A percentile compares a stretch with the other conserved stretches of the same genome.
phyloP scores from a whole-genome alignment of 2,113 vertebrate species.

The Arizona elegans region DNA sequence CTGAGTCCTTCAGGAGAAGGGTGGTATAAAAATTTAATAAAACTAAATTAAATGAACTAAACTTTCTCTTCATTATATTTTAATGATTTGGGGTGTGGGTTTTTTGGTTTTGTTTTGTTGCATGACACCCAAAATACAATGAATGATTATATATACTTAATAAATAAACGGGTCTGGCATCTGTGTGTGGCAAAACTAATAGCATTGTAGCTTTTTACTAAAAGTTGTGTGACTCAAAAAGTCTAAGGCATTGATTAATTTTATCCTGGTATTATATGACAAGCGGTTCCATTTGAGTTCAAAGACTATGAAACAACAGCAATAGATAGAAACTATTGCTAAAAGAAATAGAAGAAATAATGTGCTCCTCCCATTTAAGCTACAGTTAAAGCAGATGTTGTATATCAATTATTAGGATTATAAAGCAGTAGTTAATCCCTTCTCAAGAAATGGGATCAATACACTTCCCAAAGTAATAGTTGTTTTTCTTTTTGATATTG shows the following conservation, averaged over 20 bases:
- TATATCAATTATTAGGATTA: conserved; percentile 45
- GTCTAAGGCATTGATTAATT: background rate
- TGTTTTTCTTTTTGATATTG: rapidly evolving
- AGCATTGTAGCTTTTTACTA: background rate
- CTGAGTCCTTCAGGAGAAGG: too few relatives aligned
- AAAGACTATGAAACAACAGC: conserved; percentile 14
- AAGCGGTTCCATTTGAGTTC: background rate
- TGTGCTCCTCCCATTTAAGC: background rate
- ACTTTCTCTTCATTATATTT: background rate
- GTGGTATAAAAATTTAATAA: too few relatives aligned
- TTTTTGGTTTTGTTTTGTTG: background rate
- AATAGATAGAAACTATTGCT: conserved; percentile 27
- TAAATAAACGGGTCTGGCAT: too few relatives aligned
- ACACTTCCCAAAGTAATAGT: conserved; percentile 11
- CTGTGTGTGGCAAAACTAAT: too few relatives aligned
- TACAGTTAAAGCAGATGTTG: conserved; percentile 43
- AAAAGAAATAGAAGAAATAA: too few relatives aligned
- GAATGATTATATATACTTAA: background rate
- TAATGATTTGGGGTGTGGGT: background rate
- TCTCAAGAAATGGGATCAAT: conserved; percentile 32
- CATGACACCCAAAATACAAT: background rate
- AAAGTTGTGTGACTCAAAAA: background rate
- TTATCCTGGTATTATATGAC: background rate
- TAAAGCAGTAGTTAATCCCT: conserved; percentile 53
- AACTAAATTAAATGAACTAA: too few relatives aligned